Conservation (phyloP, 2,797 vertebrate genomes). For the Allobates femoralis region DNA sequence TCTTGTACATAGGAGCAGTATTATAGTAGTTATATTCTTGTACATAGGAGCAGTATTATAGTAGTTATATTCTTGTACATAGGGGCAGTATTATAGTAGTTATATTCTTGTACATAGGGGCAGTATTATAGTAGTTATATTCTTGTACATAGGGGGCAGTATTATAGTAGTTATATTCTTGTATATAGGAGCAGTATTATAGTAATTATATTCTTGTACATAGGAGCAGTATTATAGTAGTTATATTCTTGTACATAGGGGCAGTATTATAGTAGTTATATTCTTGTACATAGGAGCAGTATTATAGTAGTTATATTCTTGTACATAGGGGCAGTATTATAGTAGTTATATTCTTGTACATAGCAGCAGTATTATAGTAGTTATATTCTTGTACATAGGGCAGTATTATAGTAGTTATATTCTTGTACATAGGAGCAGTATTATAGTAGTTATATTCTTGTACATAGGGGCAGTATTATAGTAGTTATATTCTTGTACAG, state of each 20-base stretch:
- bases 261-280: no score
- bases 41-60: no score
- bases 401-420: constrained; percentile 1
- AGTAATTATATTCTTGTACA: no score
- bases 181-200: no score
- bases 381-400: constrained; percentile 1
- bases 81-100: no score
- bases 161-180: constrained; percentile 1
- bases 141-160: neutral
- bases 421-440: neutral
- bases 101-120: neutral
- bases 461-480: neutral
- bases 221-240: no score
- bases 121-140: constrained; percentile 1
- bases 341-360: constrained; percentile 2
- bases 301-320: neutral
- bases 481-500: no score
- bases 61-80: constrained; percentile 3
- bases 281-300: neutral
- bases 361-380: neutral
- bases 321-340: no score
- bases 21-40: neutral
- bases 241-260: no score
- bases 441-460: constrained; percentile 1
- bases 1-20: neutral